Evolutionary conservation across 2,797 vertebrate species (phyloP).

Genomic region (Coregonus ussuriensis): DNA sequence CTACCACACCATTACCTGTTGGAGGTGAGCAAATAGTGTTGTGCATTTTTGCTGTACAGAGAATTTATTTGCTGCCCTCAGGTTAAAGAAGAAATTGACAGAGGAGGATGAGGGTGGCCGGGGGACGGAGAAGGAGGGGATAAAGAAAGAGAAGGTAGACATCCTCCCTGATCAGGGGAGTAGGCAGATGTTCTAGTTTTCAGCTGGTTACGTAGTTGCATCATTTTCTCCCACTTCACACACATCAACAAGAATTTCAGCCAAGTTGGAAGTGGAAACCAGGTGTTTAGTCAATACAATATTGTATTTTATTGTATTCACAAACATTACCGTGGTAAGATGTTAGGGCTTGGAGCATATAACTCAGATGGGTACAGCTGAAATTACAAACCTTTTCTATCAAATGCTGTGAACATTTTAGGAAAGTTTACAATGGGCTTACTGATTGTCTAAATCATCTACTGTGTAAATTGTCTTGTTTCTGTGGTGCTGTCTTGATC

Average conservation of each 20-base stretch:
- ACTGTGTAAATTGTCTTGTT: neutral
- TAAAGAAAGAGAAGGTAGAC: slow-evolving; percentile 30
- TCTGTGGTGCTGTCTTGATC: neutral
- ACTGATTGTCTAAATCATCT: neutral
- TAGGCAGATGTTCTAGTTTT: slow-evolving; percentile 42
- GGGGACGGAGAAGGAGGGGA: slow-evolving; percentile 24
- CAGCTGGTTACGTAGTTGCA: neutral
- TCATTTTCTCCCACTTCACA: neutral
- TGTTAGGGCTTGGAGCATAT: slow-evolving; percentile 4
- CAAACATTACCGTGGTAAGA: neutral
- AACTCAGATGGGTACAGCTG: neutral
- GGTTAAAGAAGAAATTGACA: neutral
- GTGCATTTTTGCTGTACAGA: neutral
- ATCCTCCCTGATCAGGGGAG: neutral
- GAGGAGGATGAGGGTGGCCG: slow-evolving; percentile 24
- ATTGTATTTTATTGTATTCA: neutral
- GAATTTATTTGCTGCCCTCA: neutral
- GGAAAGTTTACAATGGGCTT: neutral
- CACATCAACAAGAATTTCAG: neutral
- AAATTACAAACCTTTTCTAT: neutral
- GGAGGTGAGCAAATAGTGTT: neutral
- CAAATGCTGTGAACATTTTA: neutral
- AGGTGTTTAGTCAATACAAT: too few species aligned
- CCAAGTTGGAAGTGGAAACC: neutral
- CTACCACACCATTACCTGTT: neutral